Evolutionary conservation across 2,888 invertebrate genomes (phyloP), one percentile per base, ranked within the genome.

Genomic region (Pseudoips prasinana): DNA sequence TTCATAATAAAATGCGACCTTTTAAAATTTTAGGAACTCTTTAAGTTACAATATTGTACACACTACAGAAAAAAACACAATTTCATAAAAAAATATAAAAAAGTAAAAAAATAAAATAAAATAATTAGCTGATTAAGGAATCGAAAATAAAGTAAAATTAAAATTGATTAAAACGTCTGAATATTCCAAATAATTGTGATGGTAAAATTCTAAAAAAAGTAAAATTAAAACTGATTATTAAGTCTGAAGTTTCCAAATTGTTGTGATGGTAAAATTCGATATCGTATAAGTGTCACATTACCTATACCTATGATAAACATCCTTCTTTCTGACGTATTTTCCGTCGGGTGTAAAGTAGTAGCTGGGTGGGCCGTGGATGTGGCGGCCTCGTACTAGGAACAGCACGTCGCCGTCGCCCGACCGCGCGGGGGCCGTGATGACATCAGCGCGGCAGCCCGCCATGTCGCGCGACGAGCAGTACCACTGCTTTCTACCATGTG

Each of bases 401-500:
- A 88, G 65, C n/a, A 86, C 66, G 40, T 88, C 88, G 0, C 87
- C 87, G n/a, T 43, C 32, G 2, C 76, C 77, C 10, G 57, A 29
- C 11, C 42, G 46, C 10, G 76, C 73, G 6, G 85, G 87, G 3
- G 87, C 87, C 11, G 87, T 87, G 69, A 87, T 86, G 54, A 87
- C 81, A 66, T 87, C 87, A 11, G 88, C 87, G 7, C 87, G 77
- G 46, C 87, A 88, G 17, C 87, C 87, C 3, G 87, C 86, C 87
- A 87, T 88, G 56, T 87, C 87, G 8, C 87, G 61, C 27, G 87
- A 85, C 11, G 87, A 87, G 56, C 88, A 88, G 67, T 87, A 87
- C 88, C 88, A 88, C 69, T 87, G 88, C 72, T 86, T 86, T 39
- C 87, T 68, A 1, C 86, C 87, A 43, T 86, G 84, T 22, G 87